Conservation (phyloP, 1,140 invertebrate species). For the Apolygus lucorum region DNA sequence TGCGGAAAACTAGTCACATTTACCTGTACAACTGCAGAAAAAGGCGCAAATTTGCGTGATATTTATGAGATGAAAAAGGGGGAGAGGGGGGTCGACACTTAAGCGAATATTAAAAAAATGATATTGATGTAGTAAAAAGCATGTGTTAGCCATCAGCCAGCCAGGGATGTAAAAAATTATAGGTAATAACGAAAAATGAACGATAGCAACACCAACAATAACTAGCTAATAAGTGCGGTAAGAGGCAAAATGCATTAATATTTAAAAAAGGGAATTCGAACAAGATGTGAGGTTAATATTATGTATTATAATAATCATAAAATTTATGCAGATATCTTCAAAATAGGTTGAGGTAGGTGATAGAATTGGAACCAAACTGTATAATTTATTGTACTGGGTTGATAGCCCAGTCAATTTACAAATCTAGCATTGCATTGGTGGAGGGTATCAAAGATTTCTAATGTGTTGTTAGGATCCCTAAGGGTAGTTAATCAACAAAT, state of each 20-base stretch:
- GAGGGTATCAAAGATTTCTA: too few relatives aligned
- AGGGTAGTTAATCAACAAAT: too few relatives aligned
- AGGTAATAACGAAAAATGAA: not conserved
- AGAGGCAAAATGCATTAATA: slow-evolving; percentile 1
- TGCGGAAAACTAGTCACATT: not conserved
- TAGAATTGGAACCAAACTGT: too few relatives aligned
- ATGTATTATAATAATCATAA: not conserved
- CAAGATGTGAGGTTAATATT: too few relatives aligned
- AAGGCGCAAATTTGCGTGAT: not conserved
- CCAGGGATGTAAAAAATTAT: slow-evolving; percentile 22
- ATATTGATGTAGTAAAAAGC: slow-evolving; percentile 9
- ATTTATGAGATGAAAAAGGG: not conserved
- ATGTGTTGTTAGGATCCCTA: too few relatives aligned
- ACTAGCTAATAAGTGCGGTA: slow-evolving; percentile 10
- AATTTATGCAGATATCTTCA: slow-evolving; percentile 12
- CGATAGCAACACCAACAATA: slow-evolving; percentile 11
- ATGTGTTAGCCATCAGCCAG: slow-evolving; percentile 26
- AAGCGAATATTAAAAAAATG: not conserved
- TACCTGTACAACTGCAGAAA: not conserved
- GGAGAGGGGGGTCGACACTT: not conserved
- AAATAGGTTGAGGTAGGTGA: too few relatives aligned
- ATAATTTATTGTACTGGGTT: too few relatives aligned
- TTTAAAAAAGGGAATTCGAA: too few relatives aligned
- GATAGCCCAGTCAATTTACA: too few relatives aligned
- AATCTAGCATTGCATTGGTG: too few relatives aligned